Percentiles rank a stretch among this genome's conserved stretches.
Evolutionary conservation across 2,113 vertebrate genomes (phyloP).

Genomic region (Coregonus clupeaformis): DNA sequence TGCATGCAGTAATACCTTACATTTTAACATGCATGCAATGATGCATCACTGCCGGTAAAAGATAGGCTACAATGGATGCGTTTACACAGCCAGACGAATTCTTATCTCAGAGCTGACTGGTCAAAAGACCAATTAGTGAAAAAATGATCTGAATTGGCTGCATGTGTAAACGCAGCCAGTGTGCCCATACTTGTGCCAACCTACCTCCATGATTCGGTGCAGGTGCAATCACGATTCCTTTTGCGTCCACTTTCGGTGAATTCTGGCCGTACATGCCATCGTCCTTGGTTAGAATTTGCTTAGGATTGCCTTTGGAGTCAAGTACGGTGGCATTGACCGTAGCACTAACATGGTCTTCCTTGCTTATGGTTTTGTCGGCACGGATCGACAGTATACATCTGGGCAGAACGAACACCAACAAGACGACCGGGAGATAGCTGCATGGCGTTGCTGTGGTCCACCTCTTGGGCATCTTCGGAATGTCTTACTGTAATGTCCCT

Average conservation of each 20-base stretch:
- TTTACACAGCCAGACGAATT: too few relatives aligned
- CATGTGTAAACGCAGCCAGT: too few relatives aligned
- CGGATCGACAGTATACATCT: slow-evolving; percentile 69
- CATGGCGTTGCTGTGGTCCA: slow-evolving; percentile 45
- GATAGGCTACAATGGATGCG: background rate
- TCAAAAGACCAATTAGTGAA: too few relatives aligned
- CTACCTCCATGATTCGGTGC: slow-evolving; percentile 88
- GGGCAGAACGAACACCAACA: slow-evolving; percentile 71
- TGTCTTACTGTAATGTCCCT: slow-evolving; percentile 26
- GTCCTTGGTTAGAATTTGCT: slow-evolving; percentile 81
- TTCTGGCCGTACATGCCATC: slow-evolving; percentile 91
- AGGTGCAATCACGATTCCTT: slow-evolving; percentile 84
- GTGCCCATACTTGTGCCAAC: slow-evolving; percentile 3
- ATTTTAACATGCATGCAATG: background rate
- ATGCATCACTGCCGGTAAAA: background rate
- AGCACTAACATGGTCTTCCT: slow-evolving; percentile 85
- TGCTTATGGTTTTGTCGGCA: slow-evolving; percentile 78
- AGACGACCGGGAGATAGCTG: slow-evolving; percentile 64
- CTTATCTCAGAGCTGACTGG: too few relatives aligned
- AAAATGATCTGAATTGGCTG: too few relatives aligned
- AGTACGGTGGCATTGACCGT: slow-evolving; percentile 89
- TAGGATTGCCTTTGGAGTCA: slow-evolving; percentile 79
- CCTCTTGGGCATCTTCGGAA: slow-evolving; percentile 56
- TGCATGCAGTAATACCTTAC: background rate
- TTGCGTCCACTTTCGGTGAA: slow-evolving; percentile 88